Base-by-base conservation (phyloP, 2,113 vertebrate species). In the Oplegnathus fasciatus region DNA sequence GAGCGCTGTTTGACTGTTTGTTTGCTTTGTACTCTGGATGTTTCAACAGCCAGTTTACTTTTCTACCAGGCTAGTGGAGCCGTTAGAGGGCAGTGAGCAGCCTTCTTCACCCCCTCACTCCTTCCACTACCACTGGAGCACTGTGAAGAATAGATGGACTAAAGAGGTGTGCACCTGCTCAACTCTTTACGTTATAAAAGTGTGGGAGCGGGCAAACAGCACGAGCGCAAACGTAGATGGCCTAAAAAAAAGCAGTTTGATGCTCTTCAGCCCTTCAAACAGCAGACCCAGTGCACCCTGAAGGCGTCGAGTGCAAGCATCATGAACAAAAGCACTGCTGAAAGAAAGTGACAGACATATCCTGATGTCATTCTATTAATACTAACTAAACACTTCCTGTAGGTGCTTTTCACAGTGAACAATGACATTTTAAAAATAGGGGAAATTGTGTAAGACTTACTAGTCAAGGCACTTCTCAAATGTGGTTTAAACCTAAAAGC, bases 1-100 rank as follows among this genome's bases (percentile, higher is more conserved):
- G 3, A 6, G 34, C 34, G 28, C 55, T 82, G 64, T 84, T 77
- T 85, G 61, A 54, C 30, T 61, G 61, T 0, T 34, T 71, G 26
- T 86, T 79, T 88, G 26, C 34, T 1, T 78, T 64, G 17, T 24
- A 28, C 34, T 74, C 32, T 1, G 46, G 73, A 32, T 81, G 55
- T 78, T 69, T 83, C 58, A 55, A 22, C 46, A 73, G 82, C 20
- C 55, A 6, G 65, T 76, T 68, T 76, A 26, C 77, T 62, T 60
- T 61, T 40, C 52, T 64, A 52, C n/a, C 32, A 8, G 58, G 46
- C 50, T 15, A 10, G 50, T 6, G 3, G 44, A 42, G 61, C 60
- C 65, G 37, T 68, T 14, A 55, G 48, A 66, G 57, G 42, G 11
- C 66, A 30, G 64, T 0, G 62, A 74, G 75, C 68, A 48, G 26